Conservation (phyloP, 2,888 invertebrate genomes). For the Drosophila kanekoi region DNA sequence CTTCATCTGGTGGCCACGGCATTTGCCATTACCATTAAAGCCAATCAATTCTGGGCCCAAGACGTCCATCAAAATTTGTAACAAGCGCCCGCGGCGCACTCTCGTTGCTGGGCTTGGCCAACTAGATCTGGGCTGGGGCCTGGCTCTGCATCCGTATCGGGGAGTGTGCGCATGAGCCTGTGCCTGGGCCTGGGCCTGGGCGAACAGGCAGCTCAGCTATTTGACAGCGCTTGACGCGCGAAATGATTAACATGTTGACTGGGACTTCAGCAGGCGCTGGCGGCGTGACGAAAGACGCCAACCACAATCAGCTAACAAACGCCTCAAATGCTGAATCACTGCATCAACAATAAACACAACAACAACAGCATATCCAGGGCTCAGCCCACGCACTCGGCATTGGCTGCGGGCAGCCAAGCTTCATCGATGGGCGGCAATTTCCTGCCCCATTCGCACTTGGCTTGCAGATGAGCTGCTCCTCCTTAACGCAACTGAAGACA, state of each 20-base stretch:
- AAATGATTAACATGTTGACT: slow-evolving; percentile 76
- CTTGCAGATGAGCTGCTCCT: slow-evolving; percentile 17
- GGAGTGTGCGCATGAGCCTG: background rate
- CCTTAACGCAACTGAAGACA: background rate
- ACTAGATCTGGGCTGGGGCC: slow-evolving; percentile 9
- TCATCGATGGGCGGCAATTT: slow-evolving; percentile 19
- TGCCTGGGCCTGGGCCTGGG: background rate
- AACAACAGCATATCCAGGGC: slow-evolving; percentile 24
- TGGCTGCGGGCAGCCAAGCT: slow-evolving; percentile 1
- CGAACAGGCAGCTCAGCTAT: slow-evolving; percentile 33
- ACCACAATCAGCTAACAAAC: slow-evolving; percentile 52
- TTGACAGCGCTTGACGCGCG: slow-evolving; percentile 72
- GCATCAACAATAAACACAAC: slow-evolving; percentile 21
- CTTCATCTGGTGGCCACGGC: slow-evolving; percentile 41
- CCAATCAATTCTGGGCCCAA: slow-evolving; percentile 74
- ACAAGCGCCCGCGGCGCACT: slow-evolving; percentile 74
- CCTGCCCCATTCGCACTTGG: slow-evolving; percentile 23
- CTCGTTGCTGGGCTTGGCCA: slow-evolving; percentile 17
- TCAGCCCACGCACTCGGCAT: slow-evolving; percentile 31
- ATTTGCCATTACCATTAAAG: slow-evolving; percentile 75
- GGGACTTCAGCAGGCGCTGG: slow-evolving; percentile 32
- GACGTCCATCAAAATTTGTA: slow-evolving; percentile 80
- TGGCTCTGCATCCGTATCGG: slow-evolving; percentile 1
- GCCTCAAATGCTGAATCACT: slow-evolving; percentile 49
- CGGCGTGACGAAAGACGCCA: slow-evolving; percentile 68